Evolutionary conservation across 37 sponge, comb jelly and placozoan genomes (phyloP), one percentile per base, ranked within the genome.

Genomic region (Amphimedon queenslandica): DNA sequence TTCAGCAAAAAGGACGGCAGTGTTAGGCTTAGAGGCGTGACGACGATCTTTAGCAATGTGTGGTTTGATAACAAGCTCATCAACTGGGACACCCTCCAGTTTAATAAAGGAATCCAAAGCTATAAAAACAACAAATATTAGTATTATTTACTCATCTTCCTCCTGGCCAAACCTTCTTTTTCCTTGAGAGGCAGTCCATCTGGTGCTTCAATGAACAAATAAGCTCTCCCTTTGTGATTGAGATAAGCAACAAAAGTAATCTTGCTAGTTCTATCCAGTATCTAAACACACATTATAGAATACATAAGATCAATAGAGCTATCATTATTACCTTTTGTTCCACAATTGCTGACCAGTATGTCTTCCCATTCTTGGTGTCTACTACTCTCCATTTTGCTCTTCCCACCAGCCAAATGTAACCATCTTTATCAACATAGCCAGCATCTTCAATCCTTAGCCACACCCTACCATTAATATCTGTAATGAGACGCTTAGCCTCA

Each of bases 401-500:
- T 0, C 93, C 93, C 25, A 88, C 83, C 28, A 93, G 41, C 93
- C 93, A 93, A 35, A 93, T 66, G 37, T 80, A 68, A n/a, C 93
- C 93, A 11, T 81, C 76, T n/a, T 77, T n/a, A 57, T 93, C 93
- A 72, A 93, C 71, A 75, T 82, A 88, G n/a, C 90, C 93, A 74
- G 79, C 89, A 79, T 93, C 93, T 73, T 87, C 93, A 13, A 69
- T 81, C 42, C 81, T 71, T 37, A 93, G 42, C 93, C 93, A 93
- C 69, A 80, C 40, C 6, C 8, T 71, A 11, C 82, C 89, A 66
- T 81, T 67, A 10, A 34, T 51, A 61, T 84, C 91, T 29, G 40
- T 74, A 1, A 90, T 27, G 21, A 90, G 40, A 27, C 91, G 55
- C 37, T 73, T 69, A 0, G 60, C 37, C 0, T 72, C 74, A 55